phyloP scores from a whole-genome alignment of 2,797 vertebrate species.

The Enteromius trimaculatus region DNA sequence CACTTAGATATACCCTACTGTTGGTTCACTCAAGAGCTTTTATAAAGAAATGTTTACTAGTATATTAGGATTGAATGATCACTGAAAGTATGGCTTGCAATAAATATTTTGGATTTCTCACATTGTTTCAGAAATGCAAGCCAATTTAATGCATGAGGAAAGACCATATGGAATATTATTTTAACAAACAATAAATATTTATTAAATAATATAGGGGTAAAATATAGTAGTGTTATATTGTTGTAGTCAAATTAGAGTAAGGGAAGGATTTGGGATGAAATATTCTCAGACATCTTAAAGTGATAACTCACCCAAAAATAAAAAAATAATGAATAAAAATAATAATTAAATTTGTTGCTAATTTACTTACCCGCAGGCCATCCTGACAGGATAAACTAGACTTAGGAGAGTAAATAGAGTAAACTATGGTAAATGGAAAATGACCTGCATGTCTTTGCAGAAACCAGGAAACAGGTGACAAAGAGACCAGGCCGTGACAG shows the following conservation, averaged over 20 bases:
- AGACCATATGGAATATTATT: not conserved
- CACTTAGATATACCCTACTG: too few species aligned
- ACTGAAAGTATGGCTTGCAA: not conserved
- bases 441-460: not conserved
- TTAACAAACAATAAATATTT: not conserved
- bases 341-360: not conserved
- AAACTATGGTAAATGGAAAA: not conserved
- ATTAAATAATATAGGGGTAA: not conserved
- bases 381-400: not conserved
- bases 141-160: not conserved
- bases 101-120: not conserved
- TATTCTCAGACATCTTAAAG: not conserved
- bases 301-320: not conserved
- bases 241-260: not conserved
- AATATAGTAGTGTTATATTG: not conserved
- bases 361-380: not conserved
- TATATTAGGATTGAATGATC: not conserved
- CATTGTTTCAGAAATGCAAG: not conserved
- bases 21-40: not conserved
- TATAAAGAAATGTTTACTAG: not conserved
- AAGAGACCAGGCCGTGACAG: not conserved
- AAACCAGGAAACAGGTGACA: not conserved
- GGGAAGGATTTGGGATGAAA: not conserved
- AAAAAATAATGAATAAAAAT: not conserved
- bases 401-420: not conserved